Evolutionary conservation across 2,113 vertebrate genomes (phyloP).

Genomic region (Cariama cristata): DNA sequence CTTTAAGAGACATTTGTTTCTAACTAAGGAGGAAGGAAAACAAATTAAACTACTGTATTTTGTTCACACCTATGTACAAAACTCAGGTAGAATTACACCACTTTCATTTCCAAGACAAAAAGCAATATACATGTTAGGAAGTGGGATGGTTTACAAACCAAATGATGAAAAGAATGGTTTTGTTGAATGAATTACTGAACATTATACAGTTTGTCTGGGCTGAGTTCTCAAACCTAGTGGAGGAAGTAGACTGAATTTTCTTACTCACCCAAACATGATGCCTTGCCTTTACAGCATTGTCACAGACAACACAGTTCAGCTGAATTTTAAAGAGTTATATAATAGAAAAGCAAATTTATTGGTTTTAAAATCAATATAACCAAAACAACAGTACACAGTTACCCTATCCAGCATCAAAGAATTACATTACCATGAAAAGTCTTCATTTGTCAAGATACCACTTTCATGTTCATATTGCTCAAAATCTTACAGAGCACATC

Average conservation of each 20-base stretch:
- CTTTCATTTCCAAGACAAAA: background rate
- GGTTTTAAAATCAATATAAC: background rate
- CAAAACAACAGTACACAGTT: background rate
- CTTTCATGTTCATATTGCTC: background rate
- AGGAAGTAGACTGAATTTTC: background rate
- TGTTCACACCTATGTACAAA: background rate
- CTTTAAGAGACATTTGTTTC: background rate
- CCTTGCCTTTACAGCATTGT: background rate
- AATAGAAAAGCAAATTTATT: background rate
- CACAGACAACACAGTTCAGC: background rate
- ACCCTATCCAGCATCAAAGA: background rate
- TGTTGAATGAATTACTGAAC: background rate
- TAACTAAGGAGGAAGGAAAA: background rate
- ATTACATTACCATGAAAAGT: background rate
- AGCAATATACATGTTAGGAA: background rate
- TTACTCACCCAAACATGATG: background rate
- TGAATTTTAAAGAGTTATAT: background rate
- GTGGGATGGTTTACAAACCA: background rate
- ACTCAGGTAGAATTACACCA: background rate
- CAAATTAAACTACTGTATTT: background rate
- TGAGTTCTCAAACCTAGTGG: background rate
- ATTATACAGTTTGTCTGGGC: background rate
- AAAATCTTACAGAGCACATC: background rate
- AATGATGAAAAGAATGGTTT: background rate
- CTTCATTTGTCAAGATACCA: background rate